A percentile compares a stretch with the other conserved stretches of the same genome.
Evolutionary conservation across 2,888 invertebrate species (phyloP).

Genomic region (Hyppa rectilinea): DNA sequence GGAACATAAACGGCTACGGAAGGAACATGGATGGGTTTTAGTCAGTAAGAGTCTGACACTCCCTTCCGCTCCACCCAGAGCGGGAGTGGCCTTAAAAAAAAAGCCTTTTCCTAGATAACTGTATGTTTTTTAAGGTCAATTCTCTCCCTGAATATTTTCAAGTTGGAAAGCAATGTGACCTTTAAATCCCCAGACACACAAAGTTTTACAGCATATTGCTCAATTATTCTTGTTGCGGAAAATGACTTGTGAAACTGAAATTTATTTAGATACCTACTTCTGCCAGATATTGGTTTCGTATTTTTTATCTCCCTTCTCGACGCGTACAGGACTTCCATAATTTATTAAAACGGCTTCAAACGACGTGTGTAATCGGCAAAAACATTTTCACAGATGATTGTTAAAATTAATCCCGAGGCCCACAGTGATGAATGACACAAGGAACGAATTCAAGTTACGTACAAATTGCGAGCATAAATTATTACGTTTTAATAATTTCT

Average conservation of each 20-base stretch:
- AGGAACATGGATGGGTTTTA: too few relatives aligned
- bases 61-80: too few relatives aligned
- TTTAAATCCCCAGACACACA: conserved; percentile 23
- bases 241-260: conserved; percentile 42
- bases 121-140: background rate
- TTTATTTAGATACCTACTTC: conserved; percentile 23
- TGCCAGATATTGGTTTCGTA: conserved; percentile 25
- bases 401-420: conserved; percentile 84
- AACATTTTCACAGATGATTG: conserved; percentile 84
- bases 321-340: conserved; percentile 15
- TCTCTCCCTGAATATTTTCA: background rate
- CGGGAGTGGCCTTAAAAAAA: too few relatives aligned
- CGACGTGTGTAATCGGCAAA: conserved; percentile 68
- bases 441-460: conserved; percentile 88
- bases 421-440: conserved; percentile 88
- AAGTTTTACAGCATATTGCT: conserved; percentile 26
- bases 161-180: conserved; percentile 33
- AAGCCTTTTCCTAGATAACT: background rate
- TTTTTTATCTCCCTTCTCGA: conserved; percentile 21
- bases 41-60: too few relatives aligned
- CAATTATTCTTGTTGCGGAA: conserved; percentile 44
- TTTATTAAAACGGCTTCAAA: conserved; percentile 50
- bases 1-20: too few relatives aligned
- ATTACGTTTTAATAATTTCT: conserved; percentile 88
- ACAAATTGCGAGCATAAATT: conserved; percentile 90